Conservation (phyloP, 2,888 invertebrate species). For the Parelbella ahira region DNA sequence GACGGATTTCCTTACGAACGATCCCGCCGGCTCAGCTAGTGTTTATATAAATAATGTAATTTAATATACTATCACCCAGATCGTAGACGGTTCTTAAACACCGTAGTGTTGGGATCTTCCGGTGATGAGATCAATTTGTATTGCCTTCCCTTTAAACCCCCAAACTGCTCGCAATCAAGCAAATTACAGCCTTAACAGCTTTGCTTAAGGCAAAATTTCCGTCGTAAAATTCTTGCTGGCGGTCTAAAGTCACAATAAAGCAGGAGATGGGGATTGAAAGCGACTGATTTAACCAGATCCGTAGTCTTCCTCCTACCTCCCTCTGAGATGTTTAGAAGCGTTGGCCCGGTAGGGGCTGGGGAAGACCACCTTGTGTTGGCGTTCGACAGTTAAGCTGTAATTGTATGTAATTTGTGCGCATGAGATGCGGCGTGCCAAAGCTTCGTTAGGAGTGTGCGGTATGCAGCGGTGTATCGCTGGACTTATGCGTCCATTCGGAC, state of each 20-base stretch:
- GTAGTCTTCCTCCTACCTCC: slow-evolving; percentile 29
- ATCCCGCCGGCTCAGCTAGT: slow-evolving; percentile 2
- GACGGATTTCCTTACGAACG: slow-evolving; percentile 8
- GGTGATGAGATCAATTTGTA: slow-evolving; percentile 61
- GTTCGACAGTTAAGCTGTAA: slow-evolving; percentile 44
- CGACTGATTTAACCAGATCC: slow-evolving; percentile 47
- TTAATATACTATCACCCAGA: slow-evolving; percentile 46
- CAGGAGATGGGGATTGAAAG: slow-evolving; percentile 46
- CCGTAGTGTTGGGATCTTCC: slow-evolving; percentile 34
- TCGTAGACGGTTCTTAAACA: slow-evolving; percentile 34
- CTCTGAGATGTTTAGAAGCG: slow-evolving; percentile 27
- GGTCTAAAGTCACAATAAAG: slow-evolving; percentile 55
- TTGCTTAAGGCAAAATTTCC: slow-evolving; percentile 46
- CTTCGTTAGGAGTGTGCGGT: slow-evolving; percentile 47
- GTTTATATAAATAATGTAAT: slow-evolving; percentile 54
- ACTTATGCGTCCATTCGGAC: slow-evolving; percentile 28
- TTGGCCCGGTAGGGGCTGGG: slow-evolving; percentile 28
- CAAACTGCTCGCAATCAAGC: slow-evolving; percentile 33
- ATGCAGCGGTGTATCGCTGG: slow-evolving; percentile 31
- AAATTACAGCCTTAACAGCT: slow-evolving; percentile 49
- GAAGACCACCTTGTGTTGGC: slow-evolving; percentile 36
- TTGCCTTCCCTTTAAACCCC: slow-evolving; percentile 49
- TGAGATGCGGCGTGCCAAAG: slow-evolving; percentile 47
- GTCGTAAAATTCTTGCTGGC: slow-evolving; percentile 36
- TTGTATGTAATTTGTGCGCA: slow-evolving; percentile 59